These are phyloP conservation scores for Danio jaintianensis DNA, from an alignment of 2,797 vertebrate genomes.

Conservation along the genomic window DNA sequence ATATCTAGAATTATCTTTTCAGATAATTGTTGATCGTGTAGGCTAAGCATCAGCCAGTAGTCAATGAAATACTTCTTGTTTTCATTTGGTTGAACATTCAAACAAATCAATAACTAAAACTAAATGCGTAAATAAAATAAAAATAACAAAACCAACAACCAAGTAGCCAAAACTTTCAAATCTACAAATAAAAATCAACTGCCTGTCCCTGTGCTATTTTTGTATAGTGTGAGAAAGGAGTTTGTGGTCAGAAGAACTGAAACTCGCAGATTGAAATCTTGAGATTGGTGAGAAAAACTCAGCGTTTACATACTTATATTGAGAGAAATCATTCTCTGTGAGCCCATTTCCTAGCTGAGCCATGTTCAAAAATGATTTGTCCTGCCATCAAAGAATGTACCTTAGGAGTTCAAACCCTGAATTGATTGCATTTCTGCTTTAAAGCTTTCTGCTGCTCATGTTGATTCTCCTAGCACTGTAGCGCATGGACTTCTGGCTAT, in stretches of 20 bases:
- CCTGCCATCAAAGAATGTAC: neutral
- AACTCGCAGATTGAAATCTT: neutral
- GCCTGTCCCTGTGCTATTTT: neutral
- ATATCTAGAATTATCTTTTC: no score
- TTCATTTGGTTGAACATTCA: no score
- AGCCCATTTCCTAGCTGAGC: neutral
- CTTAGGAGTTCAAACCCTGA: neutral
- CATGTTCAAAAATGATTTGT: conserved; percentile 22
- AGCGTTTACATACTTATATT: neutral
- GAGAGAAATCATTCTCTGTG: neutral
- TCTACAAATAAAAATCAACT: neutral
- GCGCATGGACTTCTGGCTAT: conserved; percentile 53
- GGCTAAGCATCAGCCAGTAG: no score
- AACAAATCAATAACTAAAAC: no score
- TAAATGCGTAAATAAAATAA: no score
- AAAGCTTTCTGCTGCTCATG: neutral
- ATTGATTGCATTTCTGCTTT: conserved; percentile 2
- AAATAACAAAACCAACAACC: no score
- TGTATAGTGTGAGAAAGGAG: neutral
- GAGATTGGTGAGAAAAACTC: neutral
- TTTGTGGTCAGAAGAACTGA: neutral
- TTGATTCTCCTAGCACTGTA: conserved; percentile 12
- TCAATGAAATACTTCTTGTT: no score
- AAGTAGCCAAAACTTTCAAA: no score
- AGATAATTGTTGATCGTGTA: no score